phyloP scores from a whole-genome alignment of 2,888 invertebrate species.

The Epinotia ramella region DNA sequence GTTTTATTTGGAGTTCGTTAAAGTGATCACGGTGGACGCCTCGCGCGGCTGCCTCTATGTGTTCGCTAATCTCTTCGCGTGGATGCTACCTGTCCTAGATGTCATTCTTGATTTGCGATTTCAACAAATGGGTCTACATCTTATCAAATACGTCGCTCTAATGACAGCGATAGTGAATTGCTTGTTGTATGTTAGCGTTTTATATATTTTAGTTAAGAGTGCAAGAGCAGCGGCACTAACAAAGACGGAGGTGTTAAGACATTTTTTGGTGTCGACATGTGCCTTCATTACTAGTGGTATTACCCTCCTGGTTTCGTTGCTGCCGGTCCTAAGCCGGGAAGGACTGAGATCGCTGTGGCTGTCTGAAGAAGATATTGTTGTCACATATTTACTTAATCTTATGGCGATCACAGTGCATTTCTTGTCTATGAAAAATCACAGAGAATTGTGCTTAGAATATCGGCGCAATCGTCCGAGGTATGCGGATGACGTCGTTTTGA shows the following conservation, averaged over 20 bases:
- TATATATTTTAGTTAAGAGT: slow-evolving; percentile 2
- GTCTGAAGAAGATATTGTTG: slow-evolving; percentile 4
- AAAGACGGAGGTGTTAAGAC: background rate
- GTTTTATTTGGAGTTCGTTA: slow-evolving; percentile 19
- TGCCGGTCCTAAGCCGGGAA: background rate
- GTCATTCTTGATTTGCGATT: slow-evolving; percentile 11
- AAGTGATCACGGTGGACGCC: slow-evolving; percentile 2
- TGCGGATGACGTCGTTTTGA: background rate
- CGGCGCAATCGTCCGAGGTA: background rate
- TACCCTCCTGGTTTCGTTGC: slow-evolving; percentile 1
- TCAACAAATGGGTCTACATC: background rate
- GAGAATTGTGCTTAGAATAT: slow-evolving; percentile 12
- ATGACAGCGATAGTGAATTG: slow-evolving; percentile 4
- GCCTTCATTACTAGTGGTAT: slow-evolving; percentile 9
- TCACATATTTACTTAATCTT: slow-evolving; percentile 9
- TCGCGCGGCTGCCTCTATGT: background rate
- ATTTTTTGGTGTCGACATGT: slow-evolving; percentile 17
- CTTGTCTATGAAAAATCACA: slow-evolving; percentile 28
- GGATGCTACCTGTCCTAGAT: slow-evolving; percentile 7
- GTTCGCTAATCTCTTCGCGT: slow-evolving; percentile 17
- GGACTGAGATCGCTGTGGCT: background rate
- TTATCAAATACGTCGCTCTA: slow-evolving; percentile 5
- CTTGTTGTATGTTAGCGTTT: slow-evolving; percentile 9
- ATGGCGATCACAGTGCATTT: slow-evolving; percentile 13
- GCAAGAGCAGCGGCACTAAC: background rate